Base-by-base conservation (phyloP, 1,140 invertebrate genomes). In the Dendroctonus valens region DNA sequence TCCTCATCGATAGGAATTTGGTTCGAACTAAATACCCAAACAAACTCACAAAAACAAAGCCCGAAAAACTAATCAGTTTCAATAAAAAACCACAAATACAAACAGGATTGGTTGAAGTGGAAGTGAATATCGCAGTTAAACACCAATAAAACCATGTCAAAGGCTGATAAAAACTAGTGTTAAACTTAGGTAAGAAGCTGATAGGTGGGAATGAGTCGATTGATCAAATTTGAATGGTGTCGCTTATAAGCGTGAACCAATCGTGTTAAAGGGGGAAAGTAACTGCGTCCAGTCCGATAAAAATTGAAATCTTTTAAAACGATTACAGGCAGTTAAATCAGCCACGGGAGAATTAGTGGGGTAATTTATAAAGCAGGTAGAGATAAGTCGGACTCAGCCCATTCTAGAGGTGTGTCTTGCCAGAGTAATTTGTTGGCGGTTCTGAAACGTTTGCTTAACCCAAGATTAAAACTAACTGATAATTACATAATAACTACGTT, bases 401-500 rank as follows among this genome's bases (percentile, higher is more conserved):
- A 58, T 60, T 59, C 60, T 52, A 67, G 65, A 67, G 70, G 65
- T 57, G 70, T 69, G 67, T 66, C 65, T 67, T 42, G 51, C 63
- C 59, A 66, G 71, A 74, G 74, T 75, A 77, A 77, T 77, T 77
- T 77, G 75, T 77, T 75, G 73, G 70, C 68, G 59, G 69, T 74
- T 72, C 71, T 75, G 73, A 75, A 77, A 77, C 72, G 75, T 77
- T 77, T 77, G 74, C 75, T 77, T 77, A 77, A 77, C 73, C 72
- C 70, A 68, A 78, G 76, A 77, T 78, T 77, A 78, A 78, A 78
- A 77, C 76, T 76, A 78, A 78, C 77, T 78, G 77, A 78, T 78
- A 78, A 78, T 78, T 78, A 78, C 76, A 77, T 78, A 78, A 78
- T 78, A 76, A 78, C 76, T 75, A 76, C 73, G 74, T 77, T 77